phyloP scores from a whole-genome alignment of 2,797 vertebrate species.

The Microchirus variegatus region DNA sequence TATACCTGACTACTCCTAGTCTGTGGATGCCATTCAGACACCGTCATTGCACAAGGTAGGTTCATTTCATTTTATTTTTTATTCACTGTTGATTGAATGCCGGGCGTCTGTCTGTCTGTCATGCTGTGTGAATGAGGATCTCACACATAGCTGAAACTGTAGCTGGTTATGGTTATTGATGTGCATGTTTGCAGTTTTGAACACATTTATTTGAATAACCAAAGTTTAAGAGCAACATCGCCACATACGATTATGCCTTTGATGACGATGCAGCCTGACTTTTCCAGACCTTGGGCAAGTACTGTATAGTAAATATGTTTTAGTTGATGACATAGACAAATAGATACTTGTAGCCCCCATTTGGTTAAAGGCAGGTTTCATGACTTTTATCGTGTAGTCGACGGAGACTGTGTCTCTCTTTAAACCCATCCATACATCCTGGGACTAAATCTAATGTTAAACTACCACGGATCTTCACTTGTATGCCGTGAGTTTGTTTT shows the following conservation, averaged over 20 bases:
- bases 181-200: too few species aligned
- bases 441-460: too few species aligned
- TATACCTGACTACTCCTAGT: conserved; percentile 14
- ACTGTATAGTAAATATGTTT: conserved; percentile 10
- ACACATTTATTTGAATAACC: too few species aligned
- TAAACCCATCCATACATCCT: too few species aligned
- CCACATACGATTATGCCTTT: too few species aligned
- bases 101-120: too few species aligned
- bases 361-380: conserved; percentile 16
- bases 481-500: not conserved
- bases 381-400: conserved; percentile 34
- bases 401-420: conserved; percentile 2
- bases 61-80: not conserved
- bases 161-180: too few species aligned
- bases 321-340: conserved; percentile 5
- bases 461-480: too few species aligned
- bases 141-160: too few species aligned
- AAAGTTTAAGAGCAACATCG: too few species aligned
- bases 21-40: conserved; percentile 31
- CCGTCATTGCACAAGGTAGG: conserved; percentile 52
- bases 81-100: not conserved
- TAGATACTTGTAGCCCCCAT: too few species aligned
- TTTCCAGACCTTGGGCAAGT: not conserved
- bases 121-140: not conserved
- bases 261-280: not conserved